phyloP scores from a whole-genome alignment of 2,113 vertebrate species.

The Coracopsis vasa region DNA sequence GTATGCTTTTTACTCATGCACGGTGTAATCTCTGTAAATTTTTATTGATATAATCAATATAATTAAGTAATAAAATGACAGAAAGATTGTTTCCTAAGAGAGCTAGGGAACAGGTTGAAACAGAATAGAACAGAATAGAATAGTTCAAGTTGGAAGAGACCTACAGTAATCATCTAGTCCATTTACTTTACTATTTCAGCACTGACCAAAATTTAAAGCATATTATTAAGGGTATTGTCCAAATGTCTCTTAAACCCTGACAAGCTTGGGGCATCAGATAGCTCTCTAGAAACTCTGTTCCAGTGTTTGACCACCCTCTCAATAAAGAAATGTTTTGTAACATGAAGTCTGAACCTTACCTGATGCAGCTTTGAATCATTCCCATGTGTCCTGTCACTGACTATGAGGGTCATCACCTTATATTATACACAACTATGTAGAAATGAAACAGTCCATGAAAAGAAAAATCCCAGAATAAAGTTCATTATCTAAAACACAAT shows the following conservation, averaged over 20 bases:
- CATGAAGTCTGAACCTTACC: not conserved
- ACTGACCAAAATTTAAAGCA: not conserved
- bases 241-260: not conserved
- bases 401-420: not conserved
- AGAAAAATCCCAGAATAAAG: not conserved
- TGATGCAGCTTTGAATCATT: not conserved
- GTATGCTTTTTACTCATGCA: not conserved
- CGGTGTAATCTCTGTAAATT: not conserved
- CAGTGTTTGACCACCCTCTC: not conserved
- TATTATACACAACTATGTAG: not conserved
- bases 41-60: not conserved
- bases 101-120: not conserved
- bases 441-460: not conserved
- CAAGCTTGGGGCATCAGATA: fast-evolving
- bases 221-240: not conserved
- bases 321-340: not conserved
- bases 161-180: not conserved
- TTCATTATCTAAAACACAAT: not conserved
- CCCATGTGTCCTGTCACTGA: not conserved
- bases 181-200: not conserved
- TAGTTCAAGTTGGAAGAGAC: not conserved
- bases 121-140: not conserved
- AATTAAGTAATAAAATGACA: not conserved
- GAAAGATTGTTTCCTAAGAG: not conserved
- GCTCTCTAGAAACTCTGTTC: not conserved